Percentiles rank a stretch among this genome's conserved stretches.
Evolutionary conservation across 2,113 vertebrate species (phyloP).

Genomic region (Lampris megalopsis): DNA sequence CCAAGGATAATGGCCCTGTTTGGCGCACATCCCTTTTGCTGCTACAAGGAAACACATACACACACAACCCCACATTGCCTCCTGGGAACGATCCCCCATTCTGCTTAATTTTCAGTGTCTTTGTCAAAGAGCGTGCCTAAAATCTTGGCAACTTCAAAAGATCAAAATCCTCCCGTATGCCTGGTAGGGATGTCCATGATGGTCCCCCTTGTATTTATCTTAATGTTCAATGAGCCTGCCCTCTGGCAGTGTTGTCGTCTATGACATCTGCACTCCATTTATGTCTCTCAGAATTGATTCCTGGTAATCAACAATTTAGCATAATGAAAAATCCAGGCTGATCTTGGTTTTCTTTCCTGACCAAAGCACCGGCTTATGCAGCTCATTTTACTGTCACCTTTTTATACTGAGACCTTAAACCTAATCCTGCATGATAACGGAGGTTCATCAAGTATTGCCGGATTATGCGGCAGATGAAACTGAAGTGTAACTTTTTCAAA

Average conservation of each 20-base stretch:
- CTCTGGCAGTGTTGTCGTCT: slow-evolving; percentile 14
- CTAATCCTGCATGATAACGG: not conserved
- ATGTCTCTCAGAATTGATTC: slow-evolving; percentile 30
- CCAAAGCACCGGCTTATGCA: slow-evolving; percentile 1
- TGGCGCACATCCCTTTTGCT: not conserved
- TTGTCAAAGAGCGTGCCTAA: slow-evolving; percentile 14
- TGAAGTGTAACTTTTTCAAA: no score
- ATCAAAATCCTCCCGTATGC: slow-evolving; percentile 1
- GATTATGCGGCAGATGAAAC: not conserved
- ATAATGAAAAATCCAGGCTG: slow-evolving; percentile 24
- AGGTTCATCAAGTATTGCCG: not conserved
- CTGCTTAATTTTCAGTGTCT: slow-evolving; percentile 4
- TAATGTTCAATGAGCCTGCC: slow-evolving; percentile 15
- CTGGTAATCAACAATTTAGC: slow-evolving; percentile 26
- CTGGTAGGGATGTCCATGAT: not conserved
- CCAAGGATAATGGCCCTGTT: slow-evolving; percentile 11
- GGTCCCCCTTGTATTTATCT: slow-evolving; percentile 10
- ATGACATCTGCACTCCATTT: slow-evolving; percentile 47
- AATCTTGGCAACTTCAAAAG: slow-evolving; percentile 10
- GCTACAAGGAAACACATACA: not conserved
- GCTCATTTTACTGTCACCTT: not conserved
- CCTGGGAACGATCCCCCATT: not conserved
- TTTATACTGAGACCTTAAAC: not conserved
- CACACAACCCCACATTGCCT: not conserved
- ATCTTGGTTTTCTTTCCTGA: slow-evolving; percentile 9